These are phyloP conservation scores for Leptopilina boulardi DNA, from an alignment of 1,140 invertebrate genomes.

Conservation along the genomic window DNA sequence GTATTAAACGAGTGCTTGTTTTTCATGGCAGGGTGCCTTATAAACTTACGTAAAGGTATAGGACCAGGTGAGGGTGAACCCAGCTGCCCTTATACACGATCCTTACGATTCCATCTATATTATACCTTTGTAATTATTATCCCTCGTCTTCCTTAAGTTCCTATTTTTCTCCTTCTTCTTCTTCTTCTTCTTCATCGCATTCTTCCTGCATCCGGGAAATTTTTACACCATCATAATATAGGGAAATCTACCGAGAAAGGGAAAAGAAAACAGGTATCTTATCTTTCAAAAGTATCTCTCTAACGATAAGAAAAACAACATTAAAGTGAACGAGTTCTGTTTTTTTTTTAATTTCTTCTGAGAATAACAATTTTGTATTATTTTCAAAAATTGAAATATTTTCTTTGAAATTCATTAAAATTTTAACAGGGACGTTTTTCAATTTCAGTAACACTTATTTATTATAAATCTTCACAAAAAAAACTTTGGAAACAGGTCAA, in stretches of 20 bases:
- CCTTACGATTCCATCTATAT: too few species aligned
- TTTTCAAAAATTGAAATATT: too few species aligned
- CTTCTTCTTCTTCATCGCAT: background rate
- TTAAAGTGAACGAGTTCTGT: background rate
- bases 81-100: slow-evolving; percentile 54
- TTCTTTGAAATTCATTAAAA: too few species aligned
- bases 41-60: slow-evolving; percentile 33
- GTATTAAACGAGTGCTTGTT: slow-evolving; percentile 26
- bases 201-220: background rate
- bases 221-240: background rate
- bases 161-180: too few species aligned
- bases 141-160: background rate
- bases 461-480: too few species aligned
- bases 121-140: slow-evolving; percentile 49
- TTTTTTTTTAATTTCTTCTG: too few species aligned
- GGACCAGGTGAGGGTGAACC: slow-evolving; percentile 56
- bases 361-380: too few species aligned
- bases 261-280: background rate
- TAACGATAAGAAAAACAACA: background rate
- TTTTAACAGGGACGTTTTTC: too few species aligned
- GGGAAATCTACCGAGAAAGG: background rate
- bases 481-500: too few species aligned
- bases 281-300: background rate
- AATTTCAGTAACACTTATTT: too few species aligned
- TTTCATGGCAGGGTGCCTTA: slow-evolving; percentile 34